Percentiles rank a stretch among this genome's conserved stretches.
These are phyloP conservation scores for human (Homo sapiens) DNA, from an alignment of 2,113 vertebrate species.

Conservation along the genomic window DNA sequence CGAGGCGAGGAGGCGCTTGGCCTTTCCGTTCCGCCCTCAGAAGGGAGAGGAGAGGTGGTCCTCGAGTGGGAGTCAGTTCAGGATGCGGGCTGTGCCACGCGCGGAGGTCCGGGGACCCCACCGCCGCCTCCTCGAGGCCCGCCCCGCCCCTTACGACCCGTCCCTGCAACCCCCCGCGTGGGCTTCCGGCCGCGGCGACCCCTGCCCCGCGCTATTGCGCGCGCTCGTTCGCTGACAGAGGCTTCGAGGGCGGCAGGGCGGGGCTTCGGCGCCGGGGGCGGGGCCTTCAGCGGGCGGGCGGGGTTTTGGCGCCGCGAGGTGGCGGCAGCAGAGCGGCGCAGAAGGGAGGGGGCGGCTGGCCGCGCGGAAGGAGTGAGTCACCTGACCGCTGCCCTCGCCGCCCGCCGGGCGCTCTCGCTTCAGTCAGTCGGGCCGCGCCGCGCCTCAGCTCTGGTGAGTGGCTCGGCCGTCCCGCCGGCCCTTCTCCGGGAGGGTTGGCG, in stretches of 20 bases:
- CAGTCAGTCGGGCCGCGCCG: conserved; percentile 64
- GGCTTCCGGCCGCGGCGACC: fast-evolving
- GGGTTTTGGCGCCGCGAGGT: background rate
- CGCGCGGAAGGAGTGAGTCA: background rate
- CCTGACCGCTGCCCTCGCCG: background rate
- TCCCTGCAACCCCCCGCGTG: fast-evolving
- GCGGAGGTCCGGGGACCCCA: fast-evolving
- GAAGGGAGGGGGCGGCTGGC: background rate
- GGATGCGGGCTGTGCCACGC: fast-evolving
- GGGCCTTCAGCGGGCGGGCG: background rate
- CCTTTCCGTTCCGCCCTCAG: background rate
- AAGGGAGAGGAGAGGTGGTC: background rate
- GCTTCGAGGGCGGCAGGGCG: background rate
- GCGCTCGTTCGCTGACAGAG: background rate
- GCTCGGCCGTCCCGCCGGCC: background rate
- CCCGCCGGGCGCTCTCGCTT: background rate
- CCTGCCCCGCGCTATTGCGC: fast-evolving
- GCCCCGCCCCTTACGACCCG: fast-evolving
- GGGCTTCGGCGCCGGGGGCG: background rate
- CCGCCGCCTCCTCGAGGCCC: background rate
- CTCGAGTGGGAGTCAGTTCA: background rate
- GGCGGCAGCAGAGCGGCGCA: too few relatives aligned
- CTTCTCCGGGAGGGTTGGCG: background rate
- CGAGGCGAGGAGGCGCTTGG: background rate
- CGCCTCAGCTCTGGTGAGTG: conserved; percentile 71